Base-by-base conservation (phyloP, 2,888 invertebrate species). In the Sericinus montela region DNA sequence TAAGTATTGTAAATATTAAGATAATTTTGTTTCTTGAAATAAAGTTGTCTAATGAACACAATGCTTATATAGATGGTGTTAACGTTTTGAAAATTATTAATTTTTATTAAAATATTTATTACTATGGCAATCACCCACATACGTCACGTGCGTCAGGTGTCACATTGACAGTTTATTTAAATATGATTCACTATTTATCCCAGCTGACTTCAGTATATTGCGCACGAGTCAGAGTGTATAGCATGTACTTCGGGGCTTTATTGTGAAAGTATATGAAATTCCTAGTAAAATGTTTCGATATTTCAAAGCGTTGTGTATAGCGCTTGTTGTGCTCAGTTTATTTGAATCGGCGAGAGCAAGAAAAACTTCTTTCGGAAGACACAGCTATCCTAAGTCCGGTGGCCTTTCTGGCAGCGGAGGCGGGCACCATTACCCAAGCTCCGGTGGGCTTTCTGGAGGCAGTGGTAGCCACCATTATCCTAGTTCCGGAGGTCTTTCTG, bases 381-480 rank as follows among this genome's bases (percentile, higher is more conserved):
- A 64, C 52, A 55, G 54, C 15, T 64, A 66, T 53, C 65, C 68
- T 34, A 65, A 62, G 54, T 65, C 64, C 29, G 63, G 67, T 37
- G 65, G 68, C 50, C 65, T 50, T 45, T 62, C 60, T 37, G 60
- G 69, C 35, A 60, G 61, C 30, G 59, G 61, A 28, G 59, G 72
- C 10, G 56, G 67, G 29, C 74, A 72, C 52, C 61, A 65, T 45
- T 74, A 79, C 57, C 75, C 80, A 7, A 63, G 60, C 48, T 69
- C 71, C 1, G 69, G 70, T n/a, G 70, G 72, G 10, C 56, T 67
- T 15, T 69, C 72, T 13, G 64, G 67, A 6, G 52, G 55, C 0
- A 54, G 61, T 28, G 59, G 72, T 9, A 57, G 67, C 30, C 74
- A 72, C 52, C 61, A 65, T 45, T 74, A 79, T 57, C 75, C 80